A percentile compares a stretch with the other conserved stretches of the same genome.
Evolutionary conservation across 2,113 vertebrate genomes (phyloP).

Genomic region (Cromileptes altivelis): DNA sequence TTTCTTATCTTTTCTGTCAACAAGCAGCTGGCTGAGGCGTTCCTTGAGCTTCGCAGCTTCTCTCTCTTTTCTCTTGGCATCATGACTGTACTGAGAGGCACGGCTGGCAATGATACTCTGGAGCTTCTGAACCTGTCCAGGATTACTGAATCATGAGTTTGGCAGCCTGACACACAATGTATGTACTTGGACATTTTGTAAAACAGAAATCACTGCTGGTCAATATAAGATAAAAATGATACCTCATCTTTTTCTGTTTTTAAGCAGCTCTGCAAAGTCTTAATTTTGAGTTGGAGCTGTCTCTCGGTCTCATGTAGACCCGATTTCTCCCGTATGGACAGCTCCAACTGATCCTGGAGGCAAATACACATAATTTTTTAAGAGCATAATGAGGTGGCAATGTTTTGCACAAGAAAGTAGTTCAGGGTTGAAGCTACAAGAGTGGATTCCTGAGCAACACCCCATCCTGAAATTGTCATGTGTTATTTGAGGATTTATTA

Average conservation of each 20-base stretch:
- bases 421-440: not conserved
- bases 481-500: not conserved
- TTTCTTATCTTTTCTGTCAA: conserved; percentile 95
- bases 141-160: not conserved
- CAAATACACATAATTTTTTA: conserved; percentile 20
- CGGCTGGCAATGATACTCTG: conserved; percentile 95
- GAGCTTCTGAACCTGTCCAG: conserved; percentile 93
- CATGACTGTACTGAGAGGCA: conserved; percentile 96
- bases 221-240: conserved; percentile 23
- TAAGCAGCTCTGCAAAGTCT: conserved; percentile 93
- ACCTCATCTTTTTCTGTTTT: conserved; percentile 99
- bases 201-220: not conserved
- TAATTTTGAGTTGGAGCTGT: conserved; percentile 94
- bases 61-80: conserved; percentile 96
- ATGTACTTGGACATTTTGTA: not conserved
- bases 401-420: not conserved
- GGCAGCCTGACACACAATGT: not conserved
- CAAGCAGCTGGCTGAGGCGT: conserved; percentile 92
- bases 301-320: conserved; percentile 94
- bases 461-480: not conserved
- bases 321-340: conserved; percentile 91
- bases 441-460: not conserved
- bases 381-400: not conserved
- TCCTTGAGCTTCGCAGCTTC: conserved; percentile 95
- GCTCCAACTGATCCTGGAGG: conserved; percentile 93